Evolutionary conservation across 2,888 invertebrate species (phyloP), one percentile per base, ranked within the genome.

Genomic region (Steinernema scapterisci): DNA sequence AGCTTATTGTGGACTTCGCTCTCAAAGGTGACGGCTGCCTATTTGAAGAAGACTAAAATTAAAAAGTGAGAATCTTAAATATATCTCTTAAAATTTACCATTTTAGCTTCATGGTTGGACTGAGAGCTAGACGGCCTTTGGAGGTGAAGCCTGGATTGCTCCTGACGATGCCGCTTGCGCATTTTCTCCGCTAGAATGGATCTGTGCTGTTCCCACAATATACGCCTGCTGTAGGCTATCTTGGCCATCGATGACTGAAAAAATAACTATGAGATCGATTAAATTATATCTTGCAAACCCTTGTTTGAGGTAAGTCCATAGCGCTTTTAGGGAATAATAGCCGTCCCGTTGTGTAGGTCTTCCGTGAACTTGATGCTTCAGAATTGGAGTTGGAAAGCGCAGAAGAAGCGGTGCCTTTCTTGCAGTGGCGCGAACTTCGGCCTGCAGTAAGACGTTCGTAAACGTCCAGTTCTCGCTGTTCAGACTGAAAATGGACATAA

Each of bases 181-280:
- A 85, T 71, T 72, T 85, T 84, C 75, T 86, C 85, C 0, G 80
- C 76, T 27, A 85, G 73, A 51, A 75, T 75, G 44, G 75, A 75
- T 46, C 77, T 78, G 19, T 79, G 78, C 16, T 75, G 75, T 75
- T 85, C 80, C 82, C 85, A 87, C 16, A 87, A 73, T 7, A 83
- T 74, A 73, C 84, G 85, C 23, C 87, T 79, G 70, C 81, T 81
- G 70, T 87, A 85, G 1, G 85, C 86, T 79, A 87, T 86, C 73
- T 87, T 87, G 0, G 87, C 87, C 85, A 87, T 84, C 6, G 85
- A 85, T 0, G 86, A 84, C 77, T 83, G 13, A 48, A 48, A 5
- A 16, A 48, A 5, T 19, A 5, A 48, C 13, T 48, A 48, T 48
- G 19, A 13, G 5, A 3, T 7, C 16, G 48, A 38, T 7, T 48